Conservation (phyloP, 1,140 invertebrate genomes). For the Zaprionus capensis region DNA sequence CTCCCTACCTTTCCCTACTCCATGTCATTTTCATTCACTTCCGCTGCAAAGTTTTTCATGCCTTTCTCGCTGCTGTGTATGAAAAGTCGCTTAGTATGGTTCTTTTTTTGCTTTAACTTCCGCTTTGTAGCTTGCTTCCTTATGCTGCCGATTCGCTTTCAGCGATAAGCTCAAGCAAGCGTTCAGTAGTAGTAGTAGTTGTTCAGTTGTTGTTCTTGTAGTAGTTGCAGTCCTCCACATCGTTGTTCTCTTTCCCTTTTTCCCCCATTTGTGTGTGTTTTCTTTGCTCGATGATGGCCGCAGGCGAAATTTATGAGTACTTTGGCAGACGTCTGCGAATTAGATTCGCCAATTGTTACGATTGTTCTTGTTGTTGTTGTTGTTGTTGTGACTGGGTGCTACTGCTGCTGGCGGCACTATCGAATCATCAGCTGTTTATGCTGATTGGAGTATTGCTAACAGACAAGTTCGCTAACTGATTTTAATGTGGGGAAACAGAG, state of each 20-base stretch:
- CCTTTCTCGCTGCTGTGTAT: conserved; percentile 7
- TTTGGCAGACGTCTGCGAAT: conserved; percentile 56
- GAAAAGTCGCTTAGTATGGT: conserved; percentile 27
- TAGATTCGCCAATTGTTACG: conserved; percentile 44
- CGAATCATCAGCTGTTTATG: conserved; percentile 71
- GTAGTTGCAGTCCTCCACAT: conserved; percentile 13
- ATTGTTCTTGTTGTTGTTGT: conserved; percentile 15
- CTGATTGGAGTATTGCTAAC: conserved; percentile 52
- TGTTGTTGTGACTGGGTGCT: neutral
- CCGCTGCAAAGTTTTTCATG: conserved; percentile 25
- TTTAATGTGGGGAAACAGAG: conserved; percentile 22
- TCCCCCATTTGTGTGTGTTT: conserved; percentile 19
- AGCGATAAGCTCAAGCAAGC: conserved; percentile 61
- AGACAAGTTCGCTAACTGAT: conserved; percentile 56
- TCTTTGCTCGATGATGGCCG: conserved; percentile 24
- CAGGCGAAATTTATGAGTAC: conserved; percentile 70
- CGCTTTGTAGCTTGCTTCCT: conserved; percentile 53
- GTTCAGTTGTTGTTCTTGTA: conserved; percentile 17
- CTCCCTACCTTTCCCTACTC: neutral
- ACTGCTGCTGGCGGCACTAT: conserved; percentile 33
- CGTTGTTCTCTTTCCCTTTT: neutral
- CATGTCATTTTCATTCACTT: conserved; percentile 18
- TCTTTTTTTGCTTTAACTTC: conserved; percentile 53
- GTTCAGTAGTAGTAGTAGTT: conserved; percentile 13
- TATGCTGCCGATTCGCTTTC: conserved; percentile 58